phyloP scores from a whole-genome alignment of 2,113 vertebrate genomes.

The Ramphastos sulfuratus region DNA sequence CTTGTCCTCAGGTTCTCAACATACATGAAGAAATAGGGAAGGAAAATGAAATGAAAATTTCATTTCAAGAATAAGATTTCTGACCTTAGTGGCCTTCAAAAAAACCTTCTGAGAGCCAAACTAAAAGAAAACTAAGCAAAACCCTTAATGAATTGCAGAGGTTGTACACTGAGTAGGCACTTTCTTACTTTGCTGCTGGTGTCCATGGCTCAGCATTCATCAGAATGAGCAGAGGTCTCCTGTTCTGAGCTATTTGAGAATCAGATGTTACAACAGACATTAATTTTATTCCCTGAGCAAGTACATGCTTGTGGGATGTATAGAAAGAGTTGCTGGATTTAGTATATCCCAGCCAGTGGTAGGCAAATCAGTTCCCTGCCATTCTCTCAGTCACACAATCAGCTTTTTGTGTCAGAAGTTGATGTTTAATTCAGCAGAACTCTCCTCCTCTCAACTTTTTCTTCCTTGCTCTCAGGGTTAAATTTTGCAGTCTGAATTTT shows the following conservation, averaged over 20 bases:
- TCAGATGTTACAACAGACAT: not conserved
- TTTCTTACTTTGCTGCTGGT: not conserved
- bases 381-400: not conserved
- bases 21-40: not conserved
- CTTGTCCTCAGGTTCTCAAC: not conserved
- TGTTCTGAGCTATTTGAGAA: not conserved
- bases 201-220: not conserved
- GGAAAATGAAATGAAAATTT: not conserved
- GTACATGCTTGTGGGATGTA: not conserved
- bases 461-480: not conserved
- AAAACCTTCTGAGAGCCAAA: not conserved
- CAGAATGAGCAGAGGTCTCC: not conserved
- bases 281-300: not conserved
- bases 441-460: not conserved
- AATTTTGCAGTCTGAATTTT: not conserved
- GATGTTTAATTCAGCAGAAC: not conserved
- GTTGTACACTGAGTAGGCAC: not conserved
- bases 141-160: constrained; percentile 38
- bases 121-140: not conserved
- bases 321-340: not conserved
- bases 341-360: not conserved
- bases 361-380: not conserved
- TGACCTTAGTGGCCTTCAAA: not conserved
- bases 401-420: not conserved
- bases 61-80: not conserved